Base-by-base conservation (phyloP, 1,140 invertebrate genomes). In the Vanessa tameamea region DNA sequence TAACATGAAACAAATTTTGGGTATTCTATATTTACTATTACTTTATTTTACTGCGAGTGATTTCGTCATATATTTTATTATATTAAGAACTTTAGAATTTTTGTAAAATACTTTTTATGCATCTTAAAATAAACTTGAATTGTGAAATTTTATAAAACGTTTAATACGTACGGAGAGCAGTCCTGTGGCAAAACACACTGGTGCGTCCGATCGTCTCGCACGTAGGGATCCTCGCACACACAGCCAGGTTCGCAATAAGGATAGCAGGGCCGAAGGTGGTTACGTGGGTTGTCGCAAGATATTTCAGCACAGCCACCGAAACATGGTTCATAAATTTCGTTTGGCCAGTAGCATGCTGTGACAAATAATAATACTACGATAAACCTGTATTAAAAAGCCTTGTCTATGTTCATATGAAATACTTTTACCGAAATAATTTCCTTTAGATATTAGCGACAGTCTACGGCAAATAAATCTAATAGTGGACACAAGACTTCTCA, bases 211-310 rank as follows among this genome's bases (percentile, higher is more conserved):
- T 92, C 90, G 59, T 91, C 89, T 4, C 90, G 80, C 15, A 92
- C 89, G 66, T 89, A 91, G 15, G 89, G 90, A 14, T 90, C 89
- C 69, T 89, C 87, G 53, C 90, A 92, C 26, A 92, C 82, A 66
- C 89, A 91, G 47, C 89, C 90, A 0, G 90, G 88, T 80, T 92
- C 90, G 75, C 90, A 92, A 79, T 92, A 92, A 5, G 90, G 89
- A 77, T 92, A 91, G 79, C 90, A 92, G 4, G 89, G 89, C 0
- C 90, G 84, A 51, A 90, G 80, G 81, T 90, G 89, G 75, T 86
- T 88, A 15, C 87, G 88, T 0, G 90, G 90, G 80, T 92, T 92
- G 82, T 92, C 89, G 67, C 89, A 92, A 4, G 90, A 87, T 13
- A 90, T 84, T 78, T 91, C 90, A 1, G 90, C 90, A 64, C 90